Percentiles rank a stretch among this genome's conserved stretches.
Evolutionary conservation across 2,113 vertebrate species (phyloP).

Genomic region (Terrapene triunguis): DNA sequence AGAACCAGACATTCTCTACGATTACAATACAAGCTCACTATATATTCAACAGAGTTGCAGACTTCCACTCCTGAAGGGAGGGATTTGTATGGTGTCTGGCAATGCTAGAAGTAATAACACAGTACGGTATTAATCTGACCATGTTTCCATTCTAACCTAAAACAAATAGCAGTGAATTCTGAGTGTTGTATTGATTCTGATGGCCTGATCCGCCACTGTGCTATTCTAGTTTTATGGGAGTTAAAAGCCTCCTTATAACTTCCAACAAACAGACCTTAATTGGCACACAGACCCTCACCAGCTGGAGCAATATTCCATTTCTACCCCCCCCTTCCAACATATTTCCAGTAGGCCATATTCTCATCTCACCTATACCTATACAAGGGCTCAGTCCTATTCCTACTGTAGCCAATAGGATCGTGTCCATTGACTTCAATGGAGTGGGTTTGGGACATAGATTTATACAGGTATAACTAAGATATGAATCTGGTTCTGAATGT

Average conservation of each 20-base stretch:
- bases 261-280: background rate
- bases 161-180: background rate
- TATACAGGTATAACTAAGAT: background rate
- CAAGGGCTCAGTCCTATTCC: rapidly evolving
- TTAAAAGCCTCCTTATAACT: background rate
- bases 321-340: background rate
- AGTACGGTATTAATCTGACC: background rate
- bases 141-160: constrained; percentile 3
- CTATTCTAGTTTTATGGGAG: background rate
- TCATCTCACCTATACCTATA: background rate
- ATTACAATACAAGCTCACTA: constrained; percentile 37
- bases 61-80: constrained; percentile 18
- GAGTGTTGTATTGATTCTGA: background rate
- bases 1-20: background rate
- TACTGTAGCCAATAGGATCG: background rate
- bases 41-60: background rate
- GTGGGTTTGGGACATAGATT: background rate
- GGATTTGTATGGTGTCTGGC: constrained; percentile 16
- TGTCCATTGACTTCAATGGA: rapidly evolving
- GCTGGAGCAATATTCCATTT: background rate
- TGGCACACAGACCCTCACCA: background rate
- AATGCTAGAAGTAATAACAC: constrained; percentile 27
- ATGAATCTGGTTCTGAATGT: background rate
- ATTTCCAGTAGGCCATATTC: background rate
- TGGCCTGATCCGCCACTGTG: constrained; percentile 9